A percentile compares a stretch with the other conserved stretches of the same genome.
Evolutionary conservation across 1,140 invertebrate species (phyloP).

Genomic region (Drosophila malerkotliana): DNA sequence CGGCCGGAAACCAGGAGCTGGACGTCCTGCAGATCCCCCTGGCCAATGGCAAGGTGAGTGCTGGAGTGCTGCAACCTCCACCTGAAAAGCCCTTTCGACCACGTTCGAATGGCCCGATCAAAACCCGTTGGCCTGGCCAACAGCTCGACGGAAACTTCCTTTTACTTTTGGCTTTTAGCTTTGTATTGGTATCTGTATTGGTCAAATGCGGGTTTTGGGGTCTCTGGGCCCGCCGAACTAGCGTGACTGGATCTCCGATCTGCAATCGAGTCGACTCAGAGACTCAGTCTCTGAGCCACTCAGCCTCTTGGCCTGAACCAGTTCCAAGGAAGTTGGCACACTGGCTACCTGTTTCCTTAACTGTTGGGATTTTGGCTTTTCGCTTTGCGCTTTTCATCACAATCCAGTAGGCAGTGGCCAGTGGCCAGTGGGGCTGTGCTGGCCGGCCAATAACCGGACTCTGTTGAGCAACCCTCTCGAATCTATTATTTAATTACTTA

Average conservation of each 20-base stretch:
- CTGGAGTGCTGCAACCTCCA: background rate
- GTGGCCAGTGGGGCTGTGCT: background rate
- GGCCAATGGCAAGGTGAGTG: conserved; percentile 80
- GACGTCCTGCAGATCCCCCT: conserved; percentile 80
- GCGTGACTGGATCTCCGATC: conserved; percentile 56
- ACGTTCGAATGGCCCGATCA: no score
- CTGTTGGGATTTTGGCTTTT: conserved; percentile 8
- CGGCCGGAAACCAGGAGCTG: conserved; percentile 72
- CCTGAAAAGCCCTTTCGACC: background rate
- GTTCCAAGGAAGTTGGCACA: conserved; percentile 75
- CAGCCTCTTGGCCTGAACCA: conserved; percentile 27
- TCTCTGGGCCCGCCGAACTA: conserved; percentile 63
- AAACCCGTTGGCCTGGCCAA: background rate
- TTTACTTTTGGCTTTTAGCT: conserved; percentile 59
- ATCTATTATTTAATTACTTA: conserved; percentile 65
- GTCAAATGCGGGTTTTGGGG: conserved; percentile 68
- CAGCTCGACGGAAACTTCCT: conserved; percentile 52
- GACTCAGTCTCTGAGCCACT: background rate
- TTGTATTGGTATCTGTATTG: conserved; percentile 2
- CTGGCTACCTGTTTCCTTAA: conserved; percentile 66
- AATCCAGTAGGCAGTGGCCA: background rate
- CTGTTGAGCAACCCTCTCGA: conserved; percentile 54
- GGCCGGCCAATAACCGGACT: conserved; percentile 42
- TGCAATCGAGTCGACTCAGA: conserved; percentile 1
- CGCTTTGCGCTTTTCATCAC: conserved; percentile 9